Base-by-base conservation (phyloP, 1,140 invertebrate genomes). In the Drosophila ironensis region DNA sequence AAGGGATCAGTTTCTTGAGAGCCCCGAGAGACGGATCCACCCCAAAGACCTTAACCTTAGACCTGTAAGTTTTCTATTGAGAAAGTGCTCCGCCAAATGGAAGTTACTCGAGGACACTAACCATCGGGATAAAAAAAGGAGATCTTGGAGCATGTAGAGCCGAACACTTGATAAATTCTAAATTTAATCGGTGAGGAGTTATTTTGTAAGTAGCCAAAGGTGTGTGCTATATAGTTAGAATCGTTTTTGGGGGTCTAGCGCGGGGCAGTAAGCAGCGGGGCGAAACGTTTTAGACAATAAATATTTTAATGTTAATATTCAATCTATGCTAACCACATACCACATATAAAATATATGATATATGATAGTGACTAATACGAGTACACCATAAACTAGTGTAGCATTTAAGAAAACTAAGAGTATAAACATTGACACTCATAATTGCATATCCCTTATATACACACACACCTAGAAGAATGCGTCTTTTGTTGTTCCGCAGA, bases 221-320 rank as follows among this genome's bases (percentile, higher is more conserved):
- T 84, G 69, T 73, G 78, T 82, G 80, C 75, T 77, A 66, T 59
- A 59, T 60, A 60, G 77, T 82, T 82, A 84, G 77, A 73, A 77
- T 70, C 35, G 35, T 42, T 60, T 42, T 56, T 27, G 67, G 77
- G 22, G 8, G 30, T 35, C 52, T 70, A 78, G 66, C 46, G 45
- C 40, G 38, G 24, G 52, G 44, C 54, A 35, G 22, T 63, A 50
- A 66, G 52, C n/a, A n/a, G n/a, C 28, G 56, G 74, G 77, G 78
- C 68, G 76, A 72, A 86, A 84, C 80, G 80, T 80, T 84, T 84
- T 84, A 84, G 80, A 84, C 80, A 84, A 84, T 84, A 84, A 84
- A 84, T 84, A 84, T 80, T 86, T 80, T 86, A 84, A 84, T 80
- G 60, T 71, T 86, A 86, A 70, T 42, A 57, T 42, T 16, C 51